Evolutionary conservation across 2,797 vertebrate genomes (phyloP).

Genomic region (Rhinatrema bivittatum): DNA sequence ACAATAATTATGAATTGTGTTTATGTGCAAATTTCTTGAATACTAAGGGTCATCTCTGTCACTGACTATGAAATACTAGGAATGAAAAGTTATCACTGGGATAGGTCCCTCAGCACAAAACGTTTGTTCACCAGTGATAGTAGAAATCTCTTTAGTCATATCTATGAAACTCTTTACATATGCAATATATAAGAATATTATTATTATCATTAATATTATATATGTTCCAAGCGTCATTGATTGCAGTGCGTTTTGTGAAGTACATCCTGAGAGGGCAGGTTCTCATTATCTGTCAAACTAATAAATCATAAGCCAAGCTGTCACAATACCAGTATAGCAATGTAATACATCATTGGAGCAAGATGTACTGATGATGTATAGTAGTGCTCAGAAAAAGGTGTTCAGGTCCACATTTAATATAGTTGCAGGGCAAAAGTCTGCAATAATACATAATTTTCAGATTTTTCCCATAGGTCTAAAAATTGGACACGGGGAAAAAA

Average conservation of each 20-base stretch:
- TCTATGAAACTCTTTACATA: too few relatives aligned
- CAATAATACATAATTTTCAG: too few relatives aligned
- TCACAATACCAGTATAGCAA: background rate
- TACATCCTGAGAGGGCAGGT: background rate
- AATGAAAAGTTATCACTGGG: conserved; percentile 8
- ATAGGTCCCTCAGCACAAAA: background rate
- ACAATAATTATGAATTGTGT: too few relatives aligned
- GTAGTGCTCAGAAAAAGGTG: conserved; percentile 1
- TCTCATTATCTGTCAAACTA: conserved; percentile 12
- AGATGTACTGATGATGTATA: conserved; percentile 1
- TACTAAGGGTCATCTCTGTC: too few relatives aligned
- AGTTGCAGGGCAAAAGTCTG: background rate
- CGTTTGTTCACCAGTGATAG: background rate
- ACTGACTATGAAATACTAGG: conserved; percentile 3
- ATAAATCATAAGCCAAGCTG: conserved; percentile 7
- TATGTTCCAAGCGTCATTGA: background rate
- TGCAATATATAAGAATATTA: too few relatives aligned
- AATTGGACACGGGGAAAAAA: too few relatives aligned
- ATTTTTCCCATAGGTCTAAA: too few relatives aligned
- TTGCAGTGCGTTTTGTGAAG: too few relatives aligned
- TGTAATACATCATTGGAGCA: conserved; percentile 6
- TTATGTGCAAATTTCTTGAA: too few relatives aligned
- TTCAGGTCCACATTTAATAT: background rate
- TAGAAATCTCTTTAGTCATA: too few relatives aligned
- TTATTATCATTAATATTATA: background rate